These are phyloP conservation scores for Hypomecis atomaria DNA, from an alignment of 2,888 invertebrate genomes.

Conservation along the genomic window DNA sequence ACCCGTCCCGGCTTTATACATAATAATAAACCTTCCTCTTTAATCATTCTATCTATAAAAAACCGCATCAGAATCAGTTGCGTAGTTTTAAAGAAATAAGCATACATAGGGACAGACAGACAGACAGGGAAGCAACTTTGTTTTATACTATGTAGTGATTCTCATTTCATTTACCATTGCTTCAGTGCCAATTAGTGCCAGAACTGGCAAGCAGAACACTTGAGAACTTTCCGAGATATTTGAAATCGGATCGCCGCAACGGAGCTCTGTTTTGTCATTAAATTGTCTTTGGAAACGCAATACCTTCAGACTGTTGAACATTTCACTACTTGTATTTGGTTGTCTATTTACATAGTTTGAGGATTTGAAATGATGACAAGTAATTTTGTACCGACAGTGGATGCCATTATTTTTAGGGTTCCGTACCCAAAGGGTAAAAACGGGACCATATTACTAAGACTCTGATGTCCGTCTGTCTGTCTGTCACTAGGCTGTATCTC, in stretches of 20 bases:
- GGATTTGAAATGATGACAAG: no score
- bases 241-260: slow-evolving; percentile 55
- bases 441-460: no score
- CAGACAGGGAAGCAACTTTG: no score
- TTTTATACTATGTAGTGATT: not conserved
- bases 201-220: slow-evolving; percentile 14
- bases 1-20: no score
- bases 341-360: slow-evolving; percentile 6
- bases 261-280: slow-evolving; percentile 41
- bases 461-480: no score
- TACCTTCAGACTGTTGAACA: slow-evolving; percentile 16
- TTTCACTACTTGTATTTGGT: slow-evolving; percentile 11
- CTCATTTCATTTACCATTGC: slow-evolving; percentile 1
- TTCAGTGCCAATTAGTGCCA: slow-evolving; percentile 12
- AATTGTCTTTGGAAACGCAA: slow-evolving; percentile 40
- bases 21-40: no score
- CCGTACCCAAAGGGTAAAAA: no score
- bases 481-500: no score
- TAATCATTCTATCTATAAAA: no score
- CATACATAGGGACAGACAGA: no score
- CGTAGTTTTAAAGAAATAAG: no score
- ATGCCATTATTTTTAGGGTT: not conserved
- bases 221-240: slow-evolving; percentile 44
- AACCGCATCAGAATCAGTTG: no score
- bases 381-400: not conserved